phyloP scores from a whole-genome alignment of 2,888 invertebrate species.

The Athrips mouffetella region DNA sequence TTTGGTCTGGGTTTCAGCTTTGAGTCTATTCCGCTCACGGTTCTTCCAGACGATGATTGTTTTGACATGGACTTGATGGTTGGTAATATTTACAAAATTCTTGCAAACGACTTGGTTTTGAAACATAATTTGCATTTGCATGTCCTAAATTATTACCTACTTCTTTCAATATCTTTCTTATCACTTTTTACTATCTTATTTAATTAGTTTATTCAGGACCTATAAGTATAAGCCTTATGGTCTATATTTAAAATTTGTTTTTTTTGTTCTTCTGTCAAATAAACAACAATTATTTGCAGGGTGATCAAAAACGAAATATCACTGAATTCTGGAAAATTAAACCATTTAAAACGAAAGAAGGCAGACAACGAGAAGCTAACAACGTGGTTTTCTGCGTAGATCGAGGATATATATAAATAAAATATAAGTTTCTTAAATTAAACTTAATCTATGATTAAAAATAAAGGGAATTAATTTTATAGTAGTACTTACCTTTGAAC shows the following conservation, averaged over 20 bases:
- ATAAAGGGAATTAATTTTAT: too few relatives aligned
- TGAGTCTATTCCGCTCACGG: constrained; percentile 78
- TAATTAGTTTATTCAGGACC: too few relatives aligned
- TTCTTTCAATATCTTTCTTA: too few relatives aligned
- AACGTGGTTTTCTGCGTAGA: constrained; percentile 82
- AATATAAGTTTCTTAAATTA: too few relatives aligned
- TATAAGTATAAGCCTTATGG: too few relatives aligned
- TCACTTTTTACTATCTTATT: too few relatives aligned
- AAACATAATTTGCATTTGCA: background rate
- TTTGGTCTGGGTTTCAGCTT: constrained; percentile 79
- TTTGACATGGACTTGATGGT: constrained; percentile 79
- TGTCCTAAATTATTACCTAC: too few relatives aligned
- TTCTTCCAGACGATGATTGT: constrained; percentile 77
- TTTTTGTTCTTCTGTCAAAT: too few relatives aligned
- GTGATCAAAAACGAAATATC: constrained; percentile 75
- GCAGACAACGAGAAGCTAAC: constrained; percentile 80
- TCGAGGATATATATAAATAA: constrained; percentile 74
- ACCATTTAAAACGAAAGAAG: constrained; percentile 78
- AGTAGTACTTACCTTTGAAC: too few relatives aligned
- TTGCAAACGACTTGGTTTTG: too few relatives aligned
- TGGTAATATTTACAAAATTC: constrained; percentile 19
- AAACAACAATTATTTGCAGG: constrained; percentile 58
- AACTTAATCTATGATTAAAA: too few relatives aligned
- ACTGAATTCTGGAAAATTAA: constrained; percentile 81
- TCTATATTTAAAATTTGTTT: too few relatives aligned